Percentiles rank a stretch among this genome's conserved stretches.
phyloP scores from a whole-genome alignment of 2,888 invertebrate species.

The Junonia oenone region DNA sequence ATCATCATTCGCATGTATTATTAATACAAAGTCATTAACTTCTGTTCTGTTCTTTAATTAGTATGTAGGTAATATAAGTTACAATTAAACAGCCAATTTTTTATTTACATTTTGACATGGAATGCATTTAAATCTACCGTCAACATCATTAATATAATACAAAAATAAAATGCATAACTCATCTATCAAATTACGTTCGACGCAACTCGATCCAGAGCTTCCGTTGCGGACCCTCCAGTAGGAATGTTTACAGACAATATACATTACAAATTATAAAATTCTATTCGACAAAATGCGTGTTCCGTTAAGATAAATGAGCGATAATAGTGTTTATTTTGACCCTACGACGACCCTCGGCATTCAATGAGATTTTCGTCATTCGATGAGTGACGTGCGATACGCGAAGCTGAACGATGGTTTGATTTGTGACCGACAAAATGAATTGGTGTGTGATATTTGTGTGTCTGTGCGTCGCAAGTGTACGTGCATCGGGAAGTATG shows the following conservation, averaged over 20 bases:
- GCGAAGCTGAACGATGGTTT: constrained; percentile 45
- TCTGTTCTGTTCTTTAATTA: too few relatives aligned
- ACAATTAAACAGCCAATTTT: too few relatives aligned
- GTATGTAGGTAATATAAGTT: not conserved
- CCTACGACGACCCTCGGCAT: constrained; percentile 43
- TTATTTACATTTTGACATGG: not conserved
- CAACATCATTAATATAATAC: not conserved
- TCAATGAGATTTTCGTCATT: constrained; percentile 53
- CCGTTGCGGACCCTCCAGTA: constrained; percentile 36
- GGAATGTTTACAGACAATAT: constrained; percentile 17
- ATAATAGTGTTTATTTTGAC: constrained; percentile 67
- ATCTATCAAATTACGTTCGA: constrained; percentile 28
- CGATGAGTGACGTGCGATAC: constrained; percentile 46
- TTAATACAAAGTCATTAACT: too few relatives aligned
- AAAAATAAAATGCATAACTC: constrained; percentile 6
- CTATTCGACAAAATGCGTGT: constrained; percentile 20
- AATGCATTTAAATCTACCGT: not conserved
- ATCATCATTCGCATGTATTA: not conserved
- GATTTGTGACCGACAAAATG: constrained; percentile 52
- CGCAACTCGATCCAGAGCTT: constrained; percentile 44
- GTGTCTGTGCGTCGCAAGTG: constrained; percentile 56
- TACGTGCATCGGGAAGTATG: constrained; percentile 62
- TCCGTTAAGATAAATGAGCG: constrained; percentile 54
- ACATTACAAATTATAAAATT: constrained; percentile 26
- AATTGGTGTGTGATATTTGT: constrained; percentile 60